Evolutionary conservation across 92 coral and sea anemone species (phyloP).

Genomic region (Epizoanthus fatuus): DNA sequence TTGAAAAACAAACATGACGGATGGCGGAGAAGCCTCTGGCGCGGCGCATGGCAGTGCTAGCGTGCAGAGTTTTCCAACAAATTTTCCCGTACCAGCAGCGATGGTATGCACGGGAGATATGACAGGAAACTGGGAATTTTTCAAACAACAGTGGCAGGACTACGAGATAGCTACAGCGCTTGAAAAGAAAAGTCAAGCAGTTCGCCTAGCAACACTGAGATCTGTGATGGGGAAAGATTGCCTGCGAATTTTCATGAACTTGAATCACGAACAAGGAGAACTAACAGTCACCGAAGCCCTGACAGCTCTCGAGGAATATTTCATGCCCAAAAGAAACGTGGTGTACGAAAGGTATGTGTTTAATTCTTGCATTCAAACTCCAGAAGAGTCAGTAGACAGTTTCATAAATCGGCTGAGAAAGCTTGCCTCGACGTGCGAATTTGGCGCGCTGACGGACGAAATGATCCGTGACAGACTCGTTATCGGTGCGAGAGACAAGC

Average conservation of each 20-base stretch:
- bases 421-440: slow-evolving; percentile 61
- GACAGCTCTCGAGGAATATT: slow-evolving; percentile 50
- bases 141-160: neutral
- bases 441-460: slow-evolving; percentile 58
- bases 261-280: neutral
- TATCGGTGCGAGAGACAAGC: slow-evolving; percentile 39
- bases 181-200: neutral
- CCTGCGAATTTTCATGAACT: neutral
- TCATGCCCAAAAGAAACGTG: slow-evolving; percentile 65
- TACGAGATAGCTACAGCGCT: slow-evolving; percentile 7
- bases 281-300: neutral
- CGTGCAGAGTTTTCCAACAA: no score
- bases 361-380: slow-evolving; percentile 59
- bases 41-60: no score
- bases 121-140: slow-evolving; percentile 24
- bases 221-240: slow-evolving; percentile 10
- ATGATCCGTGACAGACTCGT: slow-evolving; percentile 58
- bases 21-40: no score
- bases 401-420: slow-evolving; percentile 57
- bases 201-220: slow-evolving; percentile 5
- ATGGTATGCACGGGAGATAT: neutral
- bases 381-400: slow-evolving; percentile 55
- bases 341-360: slow-evolving; percentile 62
- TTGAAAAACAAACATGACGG: no score
- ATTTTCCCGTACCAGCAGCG: slow-evolving; percentile 12